A percentile compares a stretch with the other conserved stretches of the same genome.
Conservation (phyloP, 1,140 invertebrate species). For the Drosophila subobscura region DNA sequence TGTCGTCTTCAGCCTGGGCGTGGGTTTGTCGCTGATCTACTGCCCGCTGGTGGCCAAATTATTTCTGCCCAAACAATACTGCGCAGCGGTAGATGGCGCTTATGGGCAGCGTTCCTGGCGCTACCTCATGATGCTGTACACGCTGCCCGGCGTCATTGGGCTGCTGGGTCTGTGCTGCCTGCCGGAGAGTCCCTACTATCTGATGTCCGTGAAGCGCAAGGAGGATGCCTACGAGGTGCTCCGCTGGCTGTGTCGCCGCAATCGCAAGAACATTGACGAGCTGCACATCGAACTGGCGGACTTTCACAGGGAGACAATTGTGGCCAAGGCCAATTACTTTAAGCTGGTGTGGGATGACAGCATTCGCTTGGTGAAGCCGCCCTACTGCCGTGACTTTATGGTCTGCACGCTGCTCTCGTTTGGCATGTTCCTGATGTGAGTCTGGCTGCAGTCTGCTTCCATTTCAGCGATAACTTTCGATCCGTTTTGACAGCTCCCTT, state of each 20-base stretch:
- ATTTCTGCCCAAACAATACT: neutral
- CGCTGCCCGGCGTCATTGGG: slow-evolving; percentile 10
- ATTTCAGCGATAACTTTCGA: no score
- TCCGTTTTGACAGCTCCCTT: slow-evolving; percentile 5
- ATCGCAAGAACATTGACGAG: slow-evolving; percentile 19
- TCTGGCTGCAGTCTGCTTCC: no score
- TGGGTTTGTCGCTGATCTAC: neutral
- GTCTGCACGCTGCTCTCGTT: slow-evolving; percentile 9
- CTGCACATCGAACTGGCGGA: slow-evolving; percentile 1
- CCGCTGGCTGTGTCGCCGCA: slow-evolving; percentile 13
- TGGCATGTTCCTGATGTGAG: slow-evolving; percentile 24
- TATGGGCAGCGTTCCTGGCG: slow-evolving; percentile 15
- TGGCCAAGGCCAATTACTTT: neutral
- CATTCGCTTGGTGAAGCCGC: neutral
- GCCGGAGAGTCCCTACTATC: slow-evolving; percentile 32
- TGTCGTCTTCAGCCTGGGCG: neutral
- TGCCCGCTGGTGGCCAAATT: neutral
- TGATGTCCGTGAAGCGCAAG: neutral
- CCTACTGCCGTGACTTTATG: neutral
- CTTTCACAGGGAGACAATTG: no score
- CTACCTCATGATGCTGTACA: neutral
- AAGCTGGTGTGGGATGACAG: neutral
- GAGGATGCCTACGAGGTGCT: slow-evolving; percentile 7
- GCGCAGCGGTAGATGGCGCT: neutral
- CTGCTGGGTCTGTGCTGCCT: slow-evolving; percentile 1